A percentile compares a stretch with the other conserved stretches of the same genome.
These are phyloP conservation scores for Sisor rabdophorus DNA, from an alignment of 2,113 vertebrate genomes.

Conservation along the genomic window DNA sequence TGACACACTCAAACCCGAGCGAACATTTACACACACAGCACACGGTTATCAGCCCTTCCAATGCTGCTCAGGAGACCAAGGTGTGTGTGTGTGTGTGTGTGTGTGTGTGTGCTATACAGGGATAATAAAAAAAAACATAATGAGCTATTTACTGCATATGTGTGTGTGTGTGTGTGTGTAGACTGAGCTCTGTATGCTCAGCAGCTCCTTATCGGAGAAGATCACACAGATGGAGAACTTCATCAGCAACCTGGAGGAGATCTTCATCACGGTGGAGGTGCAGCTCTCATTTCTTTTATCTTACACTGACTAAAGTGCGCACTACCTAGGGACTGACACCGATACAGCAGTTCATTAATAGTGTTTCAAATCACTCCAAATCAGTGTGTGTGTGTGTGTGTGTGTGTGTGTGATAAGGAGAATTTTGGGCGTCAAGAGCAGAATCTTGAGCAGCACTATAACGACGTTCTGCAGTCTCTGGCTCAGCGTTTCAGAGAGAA, in stretches of 20 bases:
- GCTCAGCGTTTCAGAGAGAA: slow-evolving; percentile 80
- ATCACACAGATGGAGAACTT: slow-evolving; percentile 89
- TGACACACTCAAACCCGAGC: slow-evolving; percentile 62
- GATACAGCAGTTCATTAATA: neutral
- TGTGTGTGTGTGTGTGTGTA: slow-evolving; percentile 25
- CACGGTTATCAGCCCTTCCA: slow-evolving; percentile 61
- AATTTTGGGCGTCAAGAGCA: slow-evolving; percentile 91
- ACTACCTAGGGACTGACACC: neutral
- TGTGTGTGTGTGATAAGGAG: slow-evolving; percentile 74
- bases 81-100: slow-evolving; percentile 54
- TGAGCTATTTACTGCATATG: neutral
- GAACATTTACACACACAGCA: slow-evolving; percentile 71
- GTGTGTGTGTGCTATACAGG: slow-evolving; percentile 64
- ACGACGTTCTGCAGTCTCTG: slow-evolving; percentile 83
- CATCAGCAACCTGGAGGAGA: slow-evolving; percentile 89
- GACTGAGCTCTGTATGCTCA: slow-evolving; percentile 62
- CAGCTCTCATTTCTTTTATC: slow-evolving; percentile 28
- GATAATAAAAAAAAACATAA: neutral
- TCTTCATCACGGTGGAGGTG: slow-evolving; percentile 96
- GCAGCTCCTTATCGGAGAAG: slow-evolving; percentile 77
- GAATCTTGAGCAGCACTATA: slow-evolving; percentile 87
- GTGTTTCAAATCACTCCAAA: too few species aligned
- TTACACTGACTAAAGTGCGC: neutral
- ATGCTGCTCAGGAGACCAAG: slow-evolving; percentile 69
- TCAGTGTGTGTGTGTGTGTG: neutral